A percentile compares a stretch with the other conserved stretches of the same genome.
Evolutionary conservation across 2,113 vertebrate genomes (phyloP).

Genomic region (Labrus mixtus): DNA sequence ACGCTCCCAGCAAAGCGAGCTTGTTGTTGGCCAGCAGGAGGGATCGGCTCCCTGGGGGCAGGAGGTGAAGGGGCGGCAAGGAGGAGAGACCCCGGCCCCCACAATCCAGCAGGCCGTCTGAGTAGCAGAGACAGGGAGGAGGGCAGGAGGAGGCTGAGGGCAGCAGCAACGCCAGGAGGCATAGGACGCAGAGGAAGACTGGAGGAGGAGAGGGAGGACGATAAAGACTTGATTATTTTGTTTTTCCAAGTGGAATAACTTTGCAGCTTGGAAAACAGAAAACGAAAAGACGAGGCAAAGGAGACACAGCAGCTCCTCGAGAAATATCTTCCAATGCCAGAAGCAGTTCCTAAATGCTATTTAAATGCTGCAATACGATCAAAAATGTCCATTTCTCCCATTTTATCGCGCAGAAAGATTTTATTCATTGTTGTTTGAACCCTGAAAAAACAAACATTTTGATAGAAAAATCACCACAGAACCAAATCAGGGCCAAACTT

Average conservation of each 20-base stretch:
- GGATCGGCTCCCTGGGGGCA: constrained; percentile 89
- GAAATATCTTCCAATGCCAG: too few relatives aligned
- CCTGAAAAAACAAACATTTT: not conserved
- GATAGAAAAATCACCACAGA: not conserved
- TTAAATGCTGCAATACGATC: constrained; percentile 18
- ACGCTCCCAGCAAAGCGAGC: constrained; percentile 87
- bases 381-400: constrained; percentile 4
- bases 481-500: not conserved
- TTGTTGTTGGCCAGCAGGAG: constrained; percentile 96
- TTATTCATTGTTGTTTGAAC: not conserved
- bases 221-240: constrained; percentile 7
- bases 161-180: constrained; percentile 80
- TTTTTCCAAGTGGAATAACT: constrained; percentile 2
- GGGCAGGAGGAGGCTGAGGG: constrained; percentile 87
- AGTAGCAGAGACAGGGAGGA: constrained; percentile 90
- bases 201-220: constrained; percentile 25
- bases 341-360: not conserved
- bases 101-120: constrained; percentile 87
- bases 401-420: not conserved
- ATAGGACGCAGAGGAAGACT: constrained; percentile 89
- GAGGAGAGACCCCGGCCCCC: constrained; percentile 89
- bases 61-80: constrained; percentile 87
- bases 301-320: not conserved
- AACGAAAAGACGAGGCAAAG: not conserved
- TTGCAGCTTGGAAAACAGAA: not conserved